Evolutionary conservation across 2,888 invertebrate species (phyloP).

Genomic region (Chrysolina americana): DNA sequence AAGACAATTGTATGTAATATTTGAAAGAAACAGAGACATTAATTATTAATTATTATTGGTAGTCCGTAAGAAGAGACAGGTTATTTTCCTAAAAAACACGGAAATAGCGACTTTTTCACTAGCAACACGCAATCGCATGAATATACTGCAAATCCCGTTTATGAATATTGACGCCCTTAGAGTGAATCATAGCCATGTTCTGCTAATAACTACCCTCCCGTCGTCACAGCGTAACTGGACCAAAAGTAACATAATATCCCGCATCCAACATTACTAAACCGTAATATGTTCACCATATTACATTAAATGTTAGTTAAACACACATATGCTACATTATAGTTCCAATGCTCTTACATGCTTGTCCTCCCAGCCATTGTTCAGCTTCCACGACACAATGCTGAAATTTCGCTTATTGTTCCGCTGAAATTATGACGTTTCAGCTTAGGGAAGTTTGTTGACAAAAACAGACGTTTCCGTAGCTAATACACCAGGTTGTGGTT

Average conservation of each 20-base stretch:
- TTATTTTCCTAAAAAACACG: no score
- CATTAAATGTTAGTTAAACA: slow-evolving; percentile 52
- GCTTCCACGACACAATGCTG: slow-evolving; percentile 62
- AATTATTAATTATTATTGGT: no score
- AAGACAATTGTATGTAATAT: no score
- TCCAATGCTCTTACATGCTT: slow-evolving; percentile 41
- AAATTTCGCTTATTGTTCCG: slow-evolving; percentile 62
- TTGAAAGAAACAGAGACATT: no score
- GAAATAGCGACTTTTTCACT: no score
- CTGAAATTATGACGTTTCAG: slow-evolving; percentile 63
- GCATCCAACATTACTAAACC: slow-evolving; percentile 33
- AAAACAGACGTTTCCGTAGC: slow-evolving; percentile 39
- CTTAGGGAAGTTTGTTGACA: slow-evolving; percentile 58
- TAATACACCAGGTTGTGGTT: slow-evolving; percentile 27
- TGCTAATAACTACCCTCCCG: neutral
- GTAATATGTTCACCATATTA: slow-evolving; percentile 53
- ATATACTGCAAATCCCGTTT: no score
- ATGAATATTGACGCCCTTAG: no score
- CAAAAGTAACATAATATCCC: slow-evolving; percentile 38
- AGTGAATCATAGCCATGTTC: no score
- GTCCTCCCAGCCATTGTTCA: slow-evolving; percentile 52
- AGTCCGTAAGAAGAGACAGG: no score
- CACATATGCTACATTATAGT: slow-evolving; percentile 51
- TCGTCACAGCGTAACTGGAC: neutral
- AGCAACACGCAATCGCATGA: no score